Base-by-base conservation (phyloP, 2,888 invertebrate genomes). In the Perizoma flavofasciatum region DNA sequence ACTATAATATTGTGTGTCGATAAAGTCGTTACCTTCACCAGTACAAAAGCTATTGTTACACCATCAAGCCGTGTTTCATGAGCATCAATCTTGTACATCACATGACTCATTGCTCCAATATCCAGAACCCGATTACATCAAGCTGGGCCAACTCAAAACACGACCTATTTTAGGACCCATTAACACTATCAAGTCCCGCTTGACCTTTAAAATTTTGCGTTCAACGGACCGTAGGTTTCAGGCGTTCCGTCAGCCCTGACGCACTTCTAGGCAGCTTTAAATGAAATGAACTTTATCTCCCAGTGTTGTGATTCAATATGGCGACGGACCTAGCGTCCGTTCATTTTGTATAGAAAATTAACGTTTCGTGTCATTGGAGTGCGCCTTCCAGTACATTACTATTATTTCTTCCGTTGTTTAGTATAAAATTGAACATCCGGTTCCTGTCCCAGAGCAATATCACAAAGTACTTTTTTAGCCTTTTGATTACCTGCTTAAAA, bases 41-140 rank as follows among this genome's bases (percentile, higher is more conserved):
- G 37, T 22, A 37, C 52, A 53, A 52, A 37, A 58, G 44, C 40
- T 56, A 34, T 49, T 46, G 48, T 49, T 53, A 66, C 61, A 60
- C 61, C 59, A 66, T 64, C 62, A 63, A 65, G 52, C 47, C 44
- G 32, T 47, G 49, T 55, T 64, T 52, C 60, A 69, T 70, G 70
- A 70, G 67, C 72, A 72, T 79, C 71, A 77, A 78, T 79, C 72
- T 70, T 62, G 50, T 6, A 45, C 48, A 60, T 63, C 66, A 69
- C 70, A 69, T 73, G 69, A 73, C 74, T 77, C 71, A 73, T 72
- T 49, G 65, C 57, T 61, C 55, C 69, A 59, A 72, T 71, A 70
- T 68, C 48, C 69, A 66, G 67, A 72, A 75, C 67, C 67, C 78
- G 75, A 79, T 78, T 72, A 71, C 68, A 68, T 67, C 61, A 65